Conservation (phyloP, 2,113 vertebrate genomes). For the Cariama cristata region DNA sequence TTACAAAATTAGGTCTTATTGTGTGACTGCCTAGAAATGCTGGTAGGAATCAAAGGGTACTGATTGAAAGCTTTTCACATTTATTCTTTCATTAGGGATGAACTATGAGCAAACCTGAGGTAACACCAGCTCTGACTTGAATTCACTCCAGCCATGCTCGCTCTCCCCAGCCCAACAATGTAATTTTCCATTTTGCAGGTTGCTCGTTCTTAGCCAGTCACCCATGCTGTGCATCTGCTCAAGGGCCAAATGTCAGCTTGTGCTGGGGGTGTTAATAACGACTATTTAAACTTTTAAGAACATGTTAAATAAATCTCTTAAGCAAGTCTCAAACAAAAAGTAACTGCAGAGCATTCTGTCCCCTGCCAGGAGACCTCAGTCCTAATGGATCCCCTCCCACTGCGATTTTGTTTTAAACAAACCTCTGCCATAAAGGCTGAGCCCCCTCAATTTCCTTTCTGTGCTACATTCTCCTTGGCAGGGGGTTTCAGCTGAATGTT, state of each 20-base stretch:
- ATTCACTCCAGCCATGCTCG: not conserved
- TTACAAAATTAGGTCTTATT: not conserved
- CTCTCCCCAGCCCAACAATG: not conserved
- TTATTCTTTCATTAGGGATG: not conserved
- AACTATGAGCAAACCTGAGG: not conserved
- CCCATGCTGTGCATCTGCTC: slow-evolving; percentile 49
- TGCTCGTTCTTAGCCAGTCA: slow-evolving; percentile 33
- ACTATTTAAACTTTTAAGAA: slow-evolving; percentile 59
- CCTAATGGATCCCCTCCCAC: slow-evolving; percentile 56
- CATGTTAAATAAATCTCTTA: slow-evolving; percentile 55
- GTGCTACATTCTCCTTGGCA: not conserved
- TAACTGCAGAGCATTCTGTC: slow-evolving; percentile 17
- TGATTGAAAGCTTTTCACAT: not conserved
- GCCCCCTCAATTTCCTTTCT: slow-evolving; percentile 51
- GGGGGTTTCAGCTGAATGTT: not conserved
- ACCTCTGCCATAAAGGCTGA: slow-evolving; percentile 28
- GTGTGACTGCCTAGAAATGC: not conserved
- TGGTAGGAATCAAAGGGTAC: not conserved
- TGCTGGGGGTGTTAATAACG: slow-evolving; percentile 59
- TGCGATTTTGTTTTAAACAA: slow-evolving; percentile 59
- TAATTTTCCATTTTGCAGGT: slow-evolving; percentile 5
- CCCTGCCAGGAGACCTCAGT: slow-evolving; percentile 41
- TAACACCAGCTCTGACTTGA: not conserved
- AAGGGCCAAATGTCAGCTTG: slow-evolving; percentile 52
- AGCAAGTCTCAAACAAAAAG: slow-evolving; percentile 33